Conservation (phyloP, 2,797 vertebrate species). For the Sphenopsis melanotis region DNA sequence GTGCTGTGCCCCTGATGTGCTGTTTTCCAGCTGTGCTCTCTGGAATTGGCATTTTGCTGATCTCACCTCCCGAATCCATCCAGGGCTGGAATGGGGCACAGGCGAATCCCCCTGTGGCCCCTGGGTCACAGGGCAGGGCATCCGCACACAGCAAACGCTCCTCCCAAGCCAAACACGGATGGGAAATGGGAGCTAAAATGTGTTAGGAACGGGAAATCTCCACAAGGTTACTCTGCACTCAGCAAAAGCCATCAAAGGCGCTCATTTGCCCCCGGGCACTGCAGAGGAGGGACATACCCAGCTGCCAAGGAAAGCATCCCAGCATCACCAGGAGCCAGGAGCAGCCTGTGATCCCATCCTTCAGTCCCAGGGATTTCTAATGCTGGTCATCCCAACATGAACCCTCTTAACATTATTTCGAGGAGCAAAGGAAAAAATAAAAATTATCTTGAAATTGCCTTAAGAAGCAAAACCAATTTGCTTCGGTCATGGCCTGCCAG, state of each 20-base stretch:
- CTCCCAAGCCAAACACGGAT: fast-evolving
- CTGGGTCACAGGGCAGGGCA: fast-evolving
- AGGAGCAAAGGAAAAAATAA: neutral
- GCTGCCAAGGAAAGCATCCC: neutral
- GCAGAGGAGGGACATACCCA: neutral
- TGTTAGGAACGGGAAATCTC: neutral
- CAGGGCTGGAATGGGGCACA: neutral
- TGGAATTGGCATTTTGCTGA: neutral
- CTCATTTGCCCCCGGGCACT: fast-evolving
- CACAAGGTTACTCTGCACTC: neutral
- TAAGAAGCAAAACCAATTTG: neutral
- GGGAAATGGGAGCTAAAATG: neutral
- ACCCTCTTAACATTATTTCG: neutral
- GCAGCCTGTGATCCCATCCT: neutral
- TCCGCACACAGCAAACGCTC: neutral
- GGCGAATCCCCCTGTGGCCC: neutral
- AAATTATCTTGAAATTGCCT: neutral
- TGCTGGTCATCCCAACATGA: neutral
- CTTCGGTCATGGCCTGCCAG: neutral
- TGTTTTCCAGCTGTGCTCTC: neutral
- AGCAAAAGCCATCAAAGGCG: neutral
- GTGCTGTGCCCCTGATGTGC: neutral
- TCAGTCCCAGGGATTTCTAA: neutral
- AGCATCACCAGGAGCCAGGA: neutral
- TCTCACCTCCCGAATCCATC: neutral